These are phyloP conservation scores for Steinernema feltiae DNA, from an alignment of 1,140 invertebrate genomes.

Conservation along the genomic window DNA sequence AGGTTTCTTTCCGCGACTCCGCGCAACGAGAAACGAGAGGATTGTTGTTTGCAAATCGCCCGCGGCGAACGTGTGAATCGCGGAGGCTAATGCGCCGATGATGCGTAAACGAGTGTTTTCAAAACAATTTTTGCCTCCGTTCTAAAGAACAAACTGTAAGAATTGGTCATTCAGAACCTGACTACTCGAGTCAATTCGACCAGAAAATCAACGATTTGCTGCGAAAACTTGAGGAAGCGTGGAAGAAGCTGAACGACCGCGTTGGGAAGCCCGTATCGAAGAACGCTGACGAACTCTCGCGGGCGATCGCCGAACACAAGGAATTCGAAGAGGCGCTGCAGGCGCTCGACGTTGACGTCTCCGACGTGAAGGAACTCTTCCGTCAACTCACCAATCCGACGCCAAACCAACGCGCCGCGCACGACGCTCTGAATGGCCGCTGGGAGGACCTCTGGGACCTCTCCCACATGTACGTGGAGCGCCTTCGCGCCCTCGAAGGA, in stretches of 20 bases:
- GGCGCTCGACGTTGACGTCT: constrained; percentile 71
- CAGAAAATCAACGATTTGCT: constrained; percentile 76
- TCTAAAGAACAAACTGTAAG: no score
- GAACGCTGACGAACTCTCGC: constrained; percentile 77
- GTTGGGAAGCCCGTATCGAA: constrained; percentile 73
- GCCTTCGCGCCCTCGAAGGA: constrained; percentile 73
- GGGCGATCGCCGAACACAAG: constrained; percentile 75
- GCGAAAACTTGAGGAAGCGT: constrained; percentile 74
- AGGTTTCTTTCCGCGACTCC: not conserved
- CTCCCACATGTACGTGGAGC: constrained; percentile 78
- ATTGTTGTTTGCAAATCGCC: not conserved
- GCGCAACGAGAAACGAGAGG: not conserved
- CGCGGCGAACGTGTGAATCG: not conserved
- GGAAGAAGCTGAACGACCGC: constrained; percentile 72
- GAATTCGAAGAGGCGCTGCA: constrained; percentile 62
- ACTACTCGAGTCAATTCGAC: constrained; percentile 78
- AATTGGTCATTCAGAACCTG: constrained; percentile 66
- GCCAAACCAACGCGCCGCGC: constrained; percentile 77
- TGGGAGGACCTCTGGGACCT: constrained; percentile 83
- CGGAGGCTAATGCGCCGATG: not conserved
- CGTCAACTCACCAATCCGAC: constrained; percentile 67
- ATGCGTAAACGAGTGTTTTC: no score
- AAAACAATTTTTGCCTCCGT: no score
- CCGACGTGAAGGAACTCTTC: constrained; percentile 59
- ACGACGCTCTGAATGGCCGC: constrained; percentile 75